Conservation (phyloP, 64 coral and sea anemone genomes). For the Pocillopora damicornis region DNA sequence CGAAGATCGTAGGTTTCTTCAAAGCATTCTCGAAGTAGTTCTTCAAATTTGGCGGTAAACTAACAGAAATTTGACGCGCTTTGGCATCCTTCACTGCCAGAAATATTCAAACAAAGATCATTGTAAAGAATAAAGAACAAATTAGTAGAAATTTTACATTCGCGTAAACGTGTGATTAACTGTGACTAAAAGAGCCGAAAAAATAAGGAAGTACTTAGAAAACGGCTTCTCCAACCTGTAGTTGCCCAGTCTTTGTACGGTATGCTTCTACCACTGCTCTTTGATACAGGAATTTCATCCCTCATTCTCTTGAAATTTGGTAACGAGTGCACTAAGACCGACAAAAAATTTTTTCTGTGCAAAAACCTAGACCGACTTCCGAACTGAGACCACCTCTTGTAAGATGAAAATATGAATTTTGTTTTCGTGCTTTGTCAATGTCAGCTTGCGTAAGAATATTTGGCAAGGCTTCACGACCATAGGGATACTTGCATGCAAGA, state of each 20-base stretch:
- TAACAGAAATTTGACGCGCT: not conserved
- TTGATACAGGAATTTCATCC: not conserved
- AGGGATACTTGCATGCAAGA: not conserved
- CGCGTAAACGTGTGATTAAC: not conserved
- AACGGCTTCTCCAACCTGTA: not conserved
- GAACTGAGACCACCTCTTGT: not conserved
- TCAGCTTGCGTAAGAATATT: not conserved
- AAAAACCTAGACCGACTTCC: not conserved
- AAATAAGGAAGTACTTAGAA: not conserved
- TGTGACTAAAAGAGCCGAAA: not conserved
- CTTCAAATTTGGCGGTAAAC: slow-evolving; percentile 24
- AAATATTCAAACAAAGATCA: not conserved
- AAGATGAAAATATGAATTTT: not conserved
- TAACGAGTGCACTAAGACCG: not conserved
- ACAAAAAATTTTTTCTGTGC: not conserved
- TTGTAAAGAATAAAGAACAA: not conserved
- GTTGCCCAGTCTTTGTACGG: slow-evolving; percentile 40
- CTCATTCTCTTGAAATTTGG: not conserved
- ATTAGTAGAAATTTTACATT: not conserved
- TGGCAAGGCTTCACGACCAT: not conserved
- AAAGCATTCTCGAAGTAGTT: slow-evolving; percentile 32
- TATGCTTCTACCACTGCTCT: not conserved
- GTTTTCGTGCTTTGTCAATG: not conserved
- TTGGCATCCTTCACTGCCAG: slow-evolving; percentile 15
- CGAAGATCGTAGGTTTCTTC: slow-evolving; percentile 4